Conservation (phyloP, 1,140 invertebrate species). For the Magallana ariakensis region DNA sequence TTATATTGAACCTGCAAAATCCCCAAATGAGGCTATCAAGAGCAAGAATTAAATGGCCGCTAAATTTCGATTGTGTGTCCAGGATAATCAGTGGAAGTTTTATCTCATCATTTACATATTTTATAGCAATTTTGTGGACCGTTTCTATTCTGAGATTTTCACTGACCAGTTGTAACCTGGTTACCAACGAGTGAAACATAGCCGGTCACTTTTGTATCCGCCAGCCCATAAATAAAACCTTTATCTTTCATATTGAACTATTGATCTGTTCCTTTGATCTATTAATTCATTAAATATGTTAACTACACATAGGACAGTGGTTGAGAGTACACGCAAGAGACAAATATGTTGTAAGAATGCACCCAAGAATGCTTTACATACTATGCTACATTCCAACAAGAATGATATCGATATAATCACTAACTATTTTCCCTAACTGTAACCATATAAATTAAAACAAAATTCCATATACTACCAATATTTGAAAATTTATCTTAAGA, state of each 20-base stretch:
- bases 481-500: too few species aligned
- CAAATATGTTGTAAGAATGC: too few species aligned
- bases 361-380: too few species aligned
- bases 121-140: neutral
- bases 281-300: too few species aligned
- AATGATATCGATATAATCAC: too few species aligned
- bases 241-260: neutral
- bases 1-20: constrained; percentile 27
- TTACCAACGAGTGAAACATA: neutral
- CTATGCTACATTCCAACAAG: too few species aligned
- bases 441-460: too few species aligned
- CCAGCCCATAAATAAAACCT: neutral
- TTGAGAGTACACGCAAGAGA: too few species aligned
- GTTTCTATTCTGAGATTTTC: neutral
- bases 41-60: constrained; percentile 12
- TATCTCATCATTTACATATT: constrained; percentile 35
- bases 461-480: too few species aligned
- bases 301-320: too few species aligned
- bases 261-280: neutral
- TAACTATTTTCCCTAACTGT: too few species aligned
- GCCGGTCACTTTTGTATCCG: neutral
- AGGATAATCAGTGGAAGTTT: neutral
- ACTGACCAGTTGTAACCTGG: constrained; percentile 1
- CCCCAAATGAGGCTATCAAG: constrained; percentile 16
- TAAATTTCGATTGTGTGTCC: constrained; percentile 15